These are phyloP conservation scores for Odontamblyopus rebecca DNA, from an alignment of 2,797 vertebrate species.

Conservation along the genomic window DNA sequence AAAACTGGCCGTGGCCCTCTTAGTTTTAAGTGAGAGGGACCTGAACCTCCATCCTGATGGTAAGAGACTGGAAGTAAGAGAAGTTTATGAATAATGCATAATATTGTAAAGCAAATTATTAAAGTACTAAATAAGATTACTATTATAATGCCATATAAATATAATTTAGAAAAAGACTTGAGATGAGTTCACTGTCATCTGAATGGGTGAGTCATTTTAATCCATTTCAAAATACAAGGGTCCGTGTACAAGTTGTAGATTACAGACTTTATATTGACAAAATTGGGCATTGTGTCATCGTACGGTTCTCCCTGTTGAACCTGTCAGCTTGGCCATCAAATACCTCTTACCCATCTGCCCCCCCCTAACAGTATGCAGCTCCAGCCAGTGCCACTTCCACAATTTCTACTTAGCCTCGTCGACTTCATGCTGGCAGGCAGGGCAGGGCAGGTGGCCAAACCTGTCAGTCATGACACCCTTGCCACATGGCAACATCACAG, in stretches of 20 bases:
- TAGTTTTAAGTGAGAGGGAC: too few species aligned
- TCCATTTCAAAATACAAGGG: not conserved
- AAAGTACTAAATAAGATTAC: not conserved
- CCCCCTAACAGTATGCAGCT: conserved; percentile 49
- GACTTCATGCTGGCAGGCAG: conserved; percentile 65
- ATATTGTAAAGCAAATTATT: not conserved
- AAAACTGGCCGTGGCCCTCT: too few species aligned
- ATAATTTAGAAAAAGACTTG: too few species aligned
- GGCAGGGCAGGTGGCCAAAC: conserved; percentile 84
- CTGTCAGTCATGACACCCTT: conserved; percentile 77
- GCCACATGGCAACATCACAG: conserved; percentile 75
- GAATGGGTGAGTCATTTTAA: not conserved
- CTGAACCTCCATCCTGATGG: too few species aligned
- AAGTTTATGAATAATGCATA: not conserved
- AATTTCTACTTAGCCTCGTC: conserved; percentile 45
- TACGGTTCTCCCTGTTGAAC: conserved; percentile 43
- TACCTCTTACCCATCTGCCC: conserved; percentile 44
- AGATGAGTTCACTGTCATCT: too few species aligned
- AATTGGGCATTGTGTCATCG: conserved; percentile 33
- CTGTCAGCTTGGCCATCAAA: conserved; percentile 37
- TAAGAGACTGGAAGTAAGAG: too few species aligned
- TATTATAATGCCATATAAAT: too few species aligned
- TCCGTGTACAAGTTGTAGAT: not conserved
- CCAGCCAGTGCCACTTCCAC: conserved; percentile 50
- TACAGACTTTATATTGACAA: not conserved